A percentile compares a stretch with the other conserved stretches of the same genome.
Evolutionary conservation across 2,888 invertebrate species (phyloP).

Genomic region (Blera fallax): DNA sequence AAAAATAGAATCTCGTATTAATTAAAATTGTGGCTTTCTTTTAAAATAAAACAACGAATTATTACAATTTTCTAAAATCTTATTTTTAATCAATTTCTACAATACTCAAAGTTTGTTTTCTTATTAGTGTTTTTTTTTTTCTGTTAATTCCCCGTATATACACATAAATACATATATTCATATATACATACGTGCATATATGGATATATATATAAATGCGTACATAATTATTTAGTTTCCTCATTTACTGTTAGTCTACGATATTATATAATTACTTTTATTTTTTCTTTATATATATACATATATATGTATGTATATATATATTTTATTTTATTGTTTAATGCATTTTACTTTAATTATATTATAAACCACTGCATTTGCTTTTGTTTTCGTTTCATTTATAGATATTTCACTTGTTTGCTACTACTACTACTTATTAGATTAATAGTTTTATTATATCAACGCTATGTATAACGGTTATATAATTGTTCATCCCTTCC

Average conservation of each 20-base stretch:
- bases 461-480: slow-evolving; percentile 65
- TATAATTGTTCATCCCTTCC: slow-evolving; percentile 68
- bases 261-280: slow-evolving; percentile 57
- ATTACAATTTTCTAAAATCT: slow-evolving; percentile 74
- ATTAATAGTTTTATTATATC: slow-evolving; percentile 71
- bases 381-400: slow-evolving; percentile 49
- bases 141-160: slow-evolving; percentile 43
- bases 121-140: slow-evolving; percentile 28
- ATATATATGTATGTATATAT: too few species aligned
- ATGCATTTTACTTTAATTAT: slow-evolving; percentile 52
- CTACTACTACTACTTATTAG: slow-evolving; percentile 64
- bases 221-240: slow-evolving; percentile 71
- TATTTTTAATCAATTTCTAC: slow-evolving; percentile 74
- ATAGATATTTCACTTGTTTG: slow-evolving; percentile 65
- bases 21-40: background rate
- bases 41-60: slow-evolving; percentile 51
- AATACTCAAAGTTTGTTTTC: slow-evolving; percentile 69
- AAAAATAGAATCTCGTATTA: too few species aligned
- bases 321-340: slow-evolving; percentile 62
- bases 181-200: slow-evolving; percentile 29
- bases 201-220: slow-evolving; percentile 61
- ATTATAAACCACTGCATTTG: slow-evolving; percentile 56
- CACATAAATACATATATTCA: slow-evolving; percentile 58
- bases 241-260: slow-evolving; percentile 64
- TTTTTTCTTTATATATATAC: slow-evolving; percentile 35